Conservation (phyloP, 2,113 vertebrate species). For the Pterophyllum scalare region DNA sequence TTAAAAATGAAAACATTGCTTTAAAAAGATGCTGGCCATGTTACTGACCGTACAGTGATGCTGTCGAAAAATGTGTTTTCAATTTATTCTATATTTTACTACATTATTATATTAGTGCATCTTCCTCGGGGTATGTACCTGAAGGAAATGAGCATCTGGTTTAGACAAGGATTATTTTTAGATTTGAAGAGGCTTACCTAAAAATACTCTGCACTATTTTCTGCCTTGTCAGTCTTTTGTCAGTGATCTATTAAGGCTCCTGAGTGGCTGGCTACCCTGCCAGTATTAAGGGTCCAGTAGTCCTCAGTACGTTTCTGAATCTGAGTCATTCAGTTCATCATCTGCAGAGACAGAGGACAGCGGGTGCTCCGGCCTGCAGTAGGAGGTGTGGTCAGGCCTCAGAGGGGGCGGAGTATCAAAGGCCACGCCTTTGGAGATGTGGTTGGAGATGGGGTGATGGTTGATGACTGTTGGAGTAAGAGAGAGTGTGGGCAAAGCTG, state of each 20-base stretch:
- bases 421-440: slow-evolving; percentile 87
- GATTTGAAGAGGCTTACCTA: slow-evolving; percentile 42
- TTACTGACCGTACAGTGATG: slow-evolving; percentile 32
- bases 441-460: slow-evolving; percentile 87
- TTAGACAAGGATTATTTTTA: slow-evolving; percentile 35
- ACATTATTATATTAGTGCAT: background rate
- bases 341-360: slow-evolving; percentile 84
- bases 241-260: slow-evolving; percentile 66
- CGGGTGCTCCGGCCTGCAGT: slow-evolving; percentile 88
- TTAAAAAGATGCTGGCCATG: slow-evolving; percentile 1
- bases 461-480: slow-evolving; percentile 87
- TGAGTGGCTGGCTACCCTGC: slow-evolving; percentile 65
- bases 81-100: slow-evolving; percentile 19
- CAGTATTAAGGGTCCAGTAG: slow-evolving; percentile 20
- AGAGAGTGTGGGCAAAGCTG: slow-evolving; percentile 83
- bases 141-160: slow-evolving; percentile 20
- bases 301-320: slow-evolving; percentile 96
- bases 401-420: slow-evolving; percentile 89
- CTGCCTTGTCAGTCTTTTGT: slow-evolving; percentile 7
- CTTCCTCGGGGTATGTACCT: slow-evolving; percentile 14
- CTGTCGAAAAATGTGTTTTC: background rate
- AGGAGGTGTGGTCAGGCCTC: slow-evolving; percentile 89
- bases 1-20: slow-evolving; percentile 33
- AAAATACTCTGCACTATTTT: slow-evolving; percentile 37
- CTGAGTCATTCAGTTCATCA: slow-evolving; percentile 96